Conservation (phyloP, 1,140 invertebrate species). For the Nasonia giraulti region DNA sequence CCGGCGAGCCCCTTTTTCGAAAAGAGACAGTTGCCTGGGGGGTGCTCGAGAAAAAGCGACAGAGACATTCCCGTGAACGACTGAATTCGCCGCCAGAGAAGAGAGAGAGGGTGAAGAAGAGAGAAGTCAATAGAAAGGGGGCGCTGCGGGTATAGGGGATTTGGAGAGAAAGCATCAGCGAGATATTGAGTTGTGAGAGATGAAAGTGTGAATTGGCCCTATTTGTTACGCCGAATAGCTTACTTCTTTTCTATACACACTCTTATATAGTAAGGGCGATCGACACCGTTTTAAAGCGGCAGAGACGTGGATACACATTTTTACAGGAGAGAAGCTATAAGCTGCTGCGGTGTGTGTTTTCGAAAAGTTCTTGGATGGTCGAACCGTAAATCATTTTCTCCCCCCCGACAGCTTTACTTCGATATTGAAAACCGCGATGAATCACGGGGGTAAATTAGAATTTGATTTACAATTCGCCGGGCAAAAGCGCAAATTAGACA, state of each 20-base stretch:
- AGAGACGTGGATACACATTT: too few species aligned
- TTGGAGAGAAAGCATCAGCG: neutral
- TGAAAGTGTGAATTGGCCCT: conserved; percentile 37
- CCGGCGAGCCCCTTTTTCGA: neutral
- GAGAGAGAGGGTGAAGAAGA: neutral
- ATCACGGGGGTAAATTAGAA: neutral
- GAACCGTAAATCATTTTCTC: neutral
- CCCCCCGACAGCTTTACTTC: neutral
- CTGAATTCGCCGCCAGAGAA: conserved; percentile 4
- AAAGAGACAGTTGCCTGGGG: neutral
- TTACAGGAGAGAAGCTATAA: too few species aligned
- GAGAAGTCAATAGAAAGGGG: conserved; percentile 35
- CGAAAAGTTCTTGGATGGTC: neutral
- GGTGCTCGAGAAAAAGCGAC: neutral
- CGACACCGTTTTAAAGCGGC: neutral
- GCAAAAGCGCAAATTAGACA: neutral
- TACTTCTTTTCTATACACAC: neutral
- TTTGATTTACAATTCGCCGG: neutral
- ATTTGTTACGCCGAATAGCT: conserved; percentile 39
- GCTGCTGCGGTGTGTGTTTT: neutral
- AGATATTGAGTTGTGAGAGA: conserved; percentile 39
- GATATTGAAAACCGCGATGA: conserved; percentile 3
- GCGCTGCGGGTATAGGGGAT: neutral
- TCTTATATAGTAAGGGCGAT: neutral
- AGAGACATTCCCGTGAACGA: conserved; percentile 21